These are phyloP conservation scores for Temnothorax unifasciatus DNA, from an alignment of 2,888 invertebrate genomes.

Conservation along the genomic window DNA sequence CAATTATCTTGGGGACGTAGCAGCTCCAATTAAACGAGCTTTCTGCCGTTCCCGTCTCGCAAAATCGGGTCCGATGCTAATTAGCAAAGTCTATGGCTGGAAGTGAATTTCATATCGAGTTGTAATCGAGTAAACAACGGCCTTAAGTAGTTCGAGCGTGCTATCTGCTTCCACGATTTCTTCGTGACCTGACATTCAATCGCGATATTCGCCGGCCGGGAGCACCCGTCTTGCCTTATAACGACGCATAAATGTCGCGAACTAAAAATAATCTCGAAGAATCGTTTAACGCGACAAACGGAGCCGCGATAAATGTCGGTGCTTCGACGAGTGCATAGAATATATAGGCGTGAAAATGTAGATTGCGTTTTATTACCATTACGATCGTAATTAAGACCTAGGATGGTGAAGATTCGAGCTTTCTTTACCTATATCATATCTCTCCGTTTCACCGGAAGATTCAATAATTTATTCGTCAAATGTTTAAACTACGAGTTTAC, in stretches of 20 bases:
- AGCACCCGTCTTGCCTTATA: slow-evolving; percentile 32
- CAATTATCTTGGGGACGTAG: slow-evolving; percentile 68
- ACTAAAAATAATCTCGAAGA: slow-evolving; percentile 44
- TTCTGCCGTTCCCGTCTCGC: slow-evolving; percentile 40
- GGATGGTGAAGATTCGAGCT: not conserved
- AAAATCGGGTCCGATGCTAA: slow-evolving; percentile 67
- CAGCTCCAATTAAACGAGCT: slow-evolving; percentile 66
- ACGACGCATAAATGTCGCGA: slow-evolving; percentile 48
- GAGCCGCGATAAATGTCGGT: slow-evolving; percentile 27
- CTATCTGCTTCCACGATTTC: slow-evolving; percentile 46
- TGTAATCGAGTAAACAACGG: slow-evolving; percentile 55
- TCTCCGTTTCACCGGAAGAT: not conserved
- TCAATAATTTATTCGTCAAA: slow-evolving; percentile 4
- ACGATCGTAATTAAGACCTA: not conserved
- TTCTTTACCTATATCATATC: no score
- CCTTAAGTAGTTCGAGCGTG: slow-evolving; percentile 52
- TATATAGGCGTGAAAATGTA: slow-evolving; percentile 7
- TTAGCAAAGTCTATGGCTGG: slow-evolving; percentile 70
- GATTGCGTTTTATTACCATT: not conserved
- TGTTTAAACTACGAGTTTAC: not conserved
- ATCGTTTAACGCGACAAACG: slow-evolving; percentile 30
- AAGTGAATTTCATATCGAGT: slow-evolving; percentile 65
- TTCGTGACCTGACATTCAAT: slow-evolving; percentile 58
- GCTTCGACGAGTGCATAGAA: not conserved
- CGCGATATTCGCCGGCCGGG: slow-evolving; percentile 42